Conservation (phyloP, 2,797 vertebrate genomes). For the Todus mexicanus region DNA sequence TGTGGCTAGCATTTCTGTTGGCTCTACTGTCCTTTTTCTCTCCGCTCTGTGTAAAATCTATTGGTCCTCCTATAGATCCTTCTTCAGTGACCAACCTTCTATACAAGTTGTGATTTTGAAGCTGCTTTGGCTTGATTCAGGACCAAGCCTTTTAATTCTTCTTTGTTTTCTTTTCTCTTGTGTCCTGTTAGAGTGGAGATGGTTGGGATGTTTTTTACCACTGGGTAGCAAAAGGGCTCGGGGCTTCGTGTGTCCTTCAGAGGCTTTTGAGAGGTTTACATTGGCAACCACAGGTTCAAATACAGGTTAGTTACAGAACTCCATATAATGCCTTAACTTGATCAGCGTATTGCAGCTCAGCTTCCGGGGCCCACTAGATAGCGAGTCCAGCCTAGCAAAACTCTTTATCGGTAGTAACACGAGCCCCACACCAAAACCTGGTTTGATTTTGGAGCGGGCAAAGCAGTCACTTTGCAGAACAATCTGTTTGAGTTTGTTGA, state of each 20-base stretch:
- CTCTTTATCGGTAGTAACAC: not conserved
- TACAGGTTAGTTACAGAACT: constrained; percentile 8
- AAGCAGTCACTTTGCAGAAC: not conserved
- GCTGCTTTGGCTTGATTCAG: constrained; percentile 48
- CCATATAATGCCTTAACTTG: constrained; percentile 50
- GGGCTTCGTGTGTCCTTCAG: not conserved
- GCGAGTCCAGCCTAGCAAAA: not conserved
- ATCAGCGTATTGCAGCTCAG: constrained; percentile 21
- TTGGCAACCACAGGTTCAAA: constrained; percentile 10
- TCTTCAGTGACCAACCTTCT: not conserved
- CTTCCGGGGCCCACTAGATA: not conserved
- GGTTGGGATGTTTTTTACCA: not conserved
- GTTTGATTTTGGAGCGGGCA: not conserved
- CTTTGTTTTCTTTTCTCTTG: not conserved
- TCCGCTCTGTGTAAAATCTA: constrained; percentile 22
- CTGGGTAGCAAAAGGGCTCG: not conserved
- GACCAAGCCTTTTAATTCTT: constrained; percentile 45
- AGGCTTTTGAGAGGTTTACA: not conserved
- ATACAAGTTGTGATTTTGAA: not conserved
- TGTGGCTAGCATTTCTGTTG: not conserved
- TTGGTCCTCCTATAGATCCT: not conserved
- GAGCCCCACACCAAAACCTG: not conserved
- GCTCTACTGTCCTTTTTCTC: not conserved
- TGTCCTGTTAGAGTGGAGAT: not conserved
- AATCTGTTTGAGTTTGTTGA: not conserved